A percentile compares a stretch with the other conserved stretches of the same genome.
Evolutionary conservation across 37 sponge, comb jelly and placozoan species (phyloP).

Genomic region (Diacarnus erythraeanus): DNA sequence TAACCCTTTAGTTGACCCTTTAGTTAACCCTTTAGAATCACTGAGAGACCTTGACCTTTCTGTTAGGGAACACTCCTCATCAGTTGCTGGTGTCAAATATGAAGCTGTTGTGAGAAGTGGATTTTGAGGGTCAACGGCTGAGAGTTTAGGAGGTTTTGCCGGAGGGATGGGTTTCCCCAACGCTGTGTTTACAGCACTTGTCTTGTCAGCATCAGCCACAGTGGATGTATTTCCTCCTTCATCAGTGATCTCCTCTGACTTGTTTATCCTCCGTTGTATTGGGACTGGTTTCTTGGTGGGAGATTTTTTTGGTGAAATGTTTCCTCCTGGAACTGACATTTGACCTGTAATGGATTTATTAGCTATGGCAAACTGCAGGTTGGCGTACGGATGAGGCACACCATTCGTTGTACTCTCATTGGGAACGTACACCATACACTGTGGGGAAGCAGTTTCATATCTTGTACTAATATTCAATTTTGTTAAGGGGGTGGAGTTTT

Average conservation of each 20-base stretch:
- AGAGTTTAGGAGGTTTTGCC: constrained; percentile 1
- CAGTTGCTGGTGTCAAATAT: neutral
- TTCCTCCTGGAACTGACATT: neutral
- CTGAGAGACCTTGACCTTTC: neutral
- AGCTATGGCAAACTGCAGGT: neutral
- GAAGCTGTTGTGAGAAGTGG: neutral
- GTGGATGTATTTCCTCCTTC: neutral
- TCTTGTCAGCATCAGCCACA: neutral
- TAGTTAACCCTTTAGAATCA: too few relatives aligned
- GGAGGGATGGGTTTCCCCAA: constrained; percentile 7
- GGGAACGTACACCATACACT: neutral
- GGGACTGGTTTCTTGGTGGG: constrained; percentile 30
- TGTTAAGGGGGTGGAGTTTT: neutral
- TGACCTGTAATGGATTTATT: neutral
- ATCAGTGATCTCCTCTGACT: neutral
- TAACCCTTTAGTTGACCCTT: too few relatives aligned
- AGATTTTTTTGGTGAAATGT: neutral
- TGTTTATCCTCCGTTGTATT: constrained; percentile 7
- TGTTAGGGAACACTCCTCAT: neutral
- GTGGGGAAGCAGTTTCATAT: constrained; percentile 2
- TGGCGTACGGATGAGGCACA: constrained; percentile 7
- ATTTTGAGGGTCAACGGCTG: neutral
- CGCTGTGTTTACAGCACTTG: neutral
- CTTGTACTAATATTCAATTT: neutral
- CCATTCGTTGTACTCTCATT: neutral